These are phyloP conservation scores for Lucilia sericata DNA, from an alignment of 1,140 invertebrate genomes.

Conservation along the genomic window DNA sequence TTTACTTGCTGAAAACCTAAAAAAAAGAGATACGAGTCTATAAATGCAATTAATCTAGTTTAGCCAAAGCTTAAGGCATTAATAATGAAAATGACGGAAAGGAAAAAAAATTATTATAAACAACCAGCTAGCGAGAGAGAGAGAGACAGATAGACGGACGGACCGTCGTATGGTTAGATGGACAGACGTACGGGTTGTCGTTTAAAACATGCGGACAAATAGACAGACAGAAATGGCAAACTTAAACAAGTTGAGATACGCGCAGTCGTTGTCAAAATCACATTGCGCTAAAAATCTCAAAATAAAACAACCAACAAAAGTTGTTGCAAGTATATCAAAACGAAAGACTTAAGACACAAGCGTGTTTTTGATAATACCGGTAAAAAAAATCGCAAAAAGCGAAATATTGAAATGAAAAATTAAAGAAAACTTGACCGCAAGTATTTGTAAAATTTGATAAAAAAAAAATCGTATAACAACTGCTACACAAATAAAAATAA, in stretches of 20 bases:
- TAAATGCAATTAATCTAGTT: slow-evolving; percentile 25
- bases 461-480: slow-evolving; percentile 3
- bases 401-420: slow-evolving; percentile 21
- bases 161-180: background rate
- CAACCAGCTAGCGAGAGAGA: background rate
- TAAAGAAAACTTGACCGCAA: slow-evolving; percentile 22
- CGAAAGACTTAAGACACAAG: slow-evolving; percentile 43
- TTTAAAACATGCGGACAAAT: background rate
- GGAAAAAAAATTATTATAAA: background rate
- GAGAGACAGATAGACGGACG: background rate
- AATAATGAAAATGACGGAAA: slow-evolving; percentile 42
- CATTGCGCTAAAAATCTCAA: background rate
- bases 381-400: background rate
- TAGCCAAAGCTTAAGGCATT: slow-evolving; percentile 23
- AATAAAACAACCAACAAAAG: background rate
- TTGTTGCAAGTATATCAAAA: slow-evolving; percentile 33
- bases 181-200: background rate
- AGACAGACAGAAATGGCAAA: slow-evolving; percentile 18
- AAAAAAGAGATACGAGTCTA: background rate
- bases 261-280: slow-evolving; percentile 7
- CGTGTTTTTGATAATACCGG: slow-evolving; percentile 38
- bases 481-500: background rate
- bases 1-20: background rate
- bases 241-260: slow-evolving; percentile 34
- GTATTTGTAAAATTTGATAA: slow-evolving; percentile 7